Percentiles rank a stretch among this genome's conserved stretches.
phyloP scores from a whole-genome alignment of 1,140 invertebrate species.

The Lanistes nyassanus region DNA sequence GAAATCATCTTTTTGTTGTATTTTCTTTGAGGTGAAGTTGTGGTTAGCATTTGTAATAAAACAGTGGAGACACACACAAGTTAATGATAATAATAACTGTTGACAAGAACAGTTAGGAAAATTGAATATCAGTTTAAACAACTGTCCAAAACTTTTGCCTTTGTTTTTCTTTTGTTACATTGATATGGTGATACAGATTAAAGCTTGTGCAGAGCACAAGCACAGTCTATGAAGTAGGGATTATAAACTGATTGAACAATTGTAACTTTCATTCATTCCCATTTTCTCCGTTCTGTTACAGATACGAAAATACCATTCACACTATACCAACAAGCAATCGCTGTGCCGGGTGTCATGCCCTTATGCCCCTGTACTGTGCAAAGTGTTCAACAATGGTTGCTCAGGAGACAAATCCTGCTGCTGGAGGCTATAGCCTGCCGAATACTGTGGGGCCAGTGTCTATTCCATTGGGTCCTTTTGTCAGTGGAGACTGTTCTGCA shows the following conservation, averaged over 20 bases:
- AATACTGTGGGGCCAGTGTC: not conserved
- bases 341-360: conserved; percentile 3
- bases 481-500: not conserved
- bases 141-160: not conserved
- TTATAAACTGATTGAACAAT: not conserved
- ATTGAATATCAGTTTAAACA: too few species aligned
- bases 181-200: not conserved
- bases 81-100: too few species aligned
- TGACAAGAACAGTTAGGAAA: too few species aligned
- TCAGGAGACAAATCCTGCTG: not conserved
- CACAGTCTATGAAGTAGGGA: not conserved
- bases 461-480: not conserved
- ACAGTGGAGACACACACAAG: too few species aligned
- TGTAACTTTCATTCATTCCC: not conserved
- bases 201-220: not conserved
- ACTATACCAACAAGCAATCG: not conserved
- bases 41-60: too few species aligned
- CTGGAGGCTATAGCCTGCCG: not conserved
- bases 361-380: conserved; percentile 12
- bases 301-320: conserved; percentile 6
- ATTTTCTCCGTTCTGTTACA: conserved; percentile 1
- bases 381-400: conserved; percentile 14
- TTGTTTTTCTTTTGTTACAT: not conserved
- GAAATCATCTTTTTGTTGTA: too few species aligned
- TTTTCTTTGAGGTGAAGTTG: too few species aligned